Evolutionary conservation across 2,888 invertebrate species (phyloP).

Genomic region (Aspidiotus destructor): DNA sequence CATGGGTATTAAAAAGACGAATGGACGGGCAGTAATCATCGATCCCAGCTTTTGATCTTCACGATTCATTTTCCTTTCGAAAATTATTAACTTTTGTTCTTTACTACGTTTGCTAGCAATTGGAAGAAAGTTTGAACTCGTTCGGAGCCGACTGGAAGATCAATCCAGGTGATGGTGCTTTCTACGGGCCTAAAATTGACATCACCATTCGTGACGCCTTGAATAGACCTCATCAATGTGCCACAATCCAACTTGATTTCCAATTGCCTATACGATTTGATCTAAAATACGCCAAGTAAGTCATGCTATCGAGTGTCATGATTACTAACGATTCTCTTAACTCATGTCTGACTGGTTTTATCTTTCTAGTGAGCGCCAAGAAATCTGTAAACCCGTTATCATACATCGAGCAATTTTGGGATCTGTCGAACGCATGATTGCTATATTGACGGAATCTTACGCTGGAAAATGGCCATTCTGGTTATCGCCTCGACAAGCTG

Average conservation of each 20-base stretch:
- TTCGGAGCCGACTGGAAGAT: conserved; percentile 82
- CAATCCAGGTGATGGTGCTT: conserved; percentile 94
- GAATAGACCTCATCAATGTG: conserved; percentile 83
- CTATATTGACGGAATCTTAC: conserved; percentile 91
- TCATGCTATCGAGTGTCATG: not conserved
- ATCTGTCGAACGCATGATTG: conserved; percentile 96
- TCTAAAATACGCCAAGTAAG: conserved; percentile 53
- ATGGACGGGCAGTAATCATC: too few relatives aligned
- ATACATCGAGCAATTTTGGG: conserved; percentile 96
- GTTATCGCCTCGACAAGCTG: conserved; percentile 88
- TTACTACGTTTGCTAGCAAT: conserved; percentile 47
- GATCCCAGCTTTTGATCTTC: too few relatives aligned
- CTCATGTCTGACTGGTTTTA: not conserved
- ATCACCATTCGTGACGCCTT: conserved; percentile 93
- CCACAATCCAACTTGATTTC: conserved; percentile 97
- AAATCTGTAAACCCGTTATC: conserved; percentile 89
- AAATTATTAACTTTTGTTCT: not conserved
- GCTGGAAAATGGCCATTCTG: conserved; percentile 99
- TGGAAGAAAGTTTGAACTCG: conserved; percentile 71
- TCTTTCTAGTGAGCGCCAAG: conserved; percentile 63
- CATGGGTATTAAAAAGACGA: too few relatives aligned
- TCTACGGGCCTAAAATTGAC: conserved; percentile 99
- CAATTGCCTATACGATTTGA: conserved; percentile 89
- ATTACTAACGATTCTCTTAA: not conserved
- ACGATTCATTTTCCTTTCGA: too few relatives aligned